Conservation (phyloP, 2,888 invertebrate species). For the Flexamia atlantica region DNA sequence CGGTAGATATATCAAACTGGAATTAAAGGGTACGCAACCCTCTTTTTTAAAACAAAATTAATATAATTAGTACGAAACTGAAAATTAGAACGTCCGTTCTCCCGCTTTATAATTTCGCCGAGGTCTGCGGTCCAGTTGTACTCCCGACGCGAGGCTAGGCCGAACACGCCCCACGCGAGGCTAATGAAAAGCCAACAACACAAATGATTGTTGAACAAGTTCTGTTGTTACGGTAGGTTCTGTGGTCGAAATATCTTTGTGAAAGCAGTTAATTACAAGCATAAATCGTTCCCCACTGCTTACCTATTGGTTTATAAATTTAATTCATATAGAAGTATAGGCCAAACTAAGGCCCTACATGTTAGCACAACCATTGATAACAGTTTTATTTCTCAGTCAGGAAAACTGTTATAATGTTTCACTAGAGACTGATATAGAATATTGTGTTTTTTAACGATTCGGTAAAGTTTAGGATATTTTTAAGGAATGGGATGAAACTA, state of each 20-base stretch:
- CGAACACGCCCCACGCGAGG: neutral
- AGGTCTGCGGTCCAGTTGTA: neutral
- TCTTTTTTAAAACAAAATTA: neutral
- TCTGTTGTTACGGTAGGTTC: neutral
- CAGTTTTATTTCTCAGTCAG: no score
- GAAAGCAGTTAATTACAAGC: neutral
- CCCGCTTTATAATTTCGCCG: constrained; percentile 4
- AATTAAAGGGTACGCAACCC: constrained; percentile 5
- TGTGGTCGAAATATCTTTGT: neutral
- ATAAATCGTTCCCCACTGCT: no score
- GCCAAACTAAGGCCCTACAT: no score
- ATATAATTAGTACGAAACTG: constrained; percentile 42
- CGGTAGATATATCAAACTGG: neutral
- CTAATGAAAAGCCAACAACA: constrained; percentile 13
- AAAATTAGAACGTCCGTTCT: constrained; percentile 12
- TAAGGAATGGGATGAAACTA: no score
- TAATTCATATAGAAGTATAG: no score
- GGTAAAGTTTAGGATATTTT: no score
- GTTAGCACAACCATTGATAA: no score
- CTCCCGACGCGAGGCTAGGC: neutral
- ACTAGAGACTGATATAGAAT: no score
- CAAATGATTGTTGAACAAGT: neutral
- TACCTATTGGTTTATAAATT: no score
- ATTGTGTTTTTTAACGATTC: no score
- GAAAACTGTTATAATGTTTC: no score